These are phyloP conservation scores for Sceliomorpha sp. DNA, from an alignment of 2,888 invertebrate species.

Conservation along the genomic window DNA sequence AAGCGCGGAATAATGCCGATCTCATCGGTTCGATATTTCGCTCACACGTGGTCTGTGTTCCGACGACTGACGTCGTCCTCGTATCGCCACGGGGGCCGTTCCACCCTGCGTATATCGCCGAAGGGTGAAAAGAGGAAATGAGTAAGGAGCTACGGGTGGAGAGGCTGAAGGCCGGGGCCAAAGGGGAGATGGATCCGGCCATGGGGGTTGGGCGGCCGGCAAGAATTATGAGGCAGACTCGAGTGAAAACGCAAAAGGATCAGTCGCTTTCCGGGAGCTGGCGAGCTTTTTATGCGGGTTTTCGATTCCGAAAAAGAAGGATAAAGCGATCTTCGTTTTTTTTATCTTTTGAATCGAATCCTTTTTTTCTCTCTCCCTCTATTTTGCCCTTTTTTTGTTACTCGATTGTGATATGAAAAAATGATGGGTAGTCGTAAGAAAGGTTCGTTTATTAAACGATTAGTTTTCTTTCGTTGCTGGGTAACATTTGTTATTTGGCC, in stretches of 20 bases:
- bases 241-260: conserved; percentile 65
- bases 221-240: conserved; percentile 71
- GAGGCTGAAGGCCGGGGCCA: conserved; percentile 54
- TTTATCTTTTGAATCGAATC: too few species aligned
- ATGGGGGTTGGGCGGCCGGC: conserved; percentile 58
- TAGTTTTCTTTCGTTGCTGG: too few species aligned
- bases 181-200: conserved; percentile 58
- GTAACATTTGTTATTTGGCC: too few species aligned
- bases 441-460: too few species aligned
- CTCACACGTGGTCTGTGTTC: conserved; percentile 48
- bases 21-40: conserved; percentile 44
- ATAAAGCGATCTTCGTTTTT: too few species aligned
- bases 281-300: conserved; percentile 40
- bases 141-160: conserved; percentile 55
- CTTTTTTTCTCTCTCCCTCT: conserved; percentile 33
- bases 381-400: conserved; percentile 25
- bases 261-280: conserved; percentile 54
- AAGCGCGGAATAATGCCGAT: conserved; percentile 40
- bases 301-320: conserved; percentile 35
- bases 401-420: conserved; percentile 16
- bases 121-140: conserved; percentile 59
- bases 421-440: too few species aligned
- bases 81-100: conserved; percentile 58
- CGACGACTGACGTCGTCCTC: conserved; percentile 63
- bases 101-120: conserved; percentile 46